phyloP scores from a whole-genome alignment of 2,888 invertebrate species.

The Aphidoletes aphidimyza region DNA sequence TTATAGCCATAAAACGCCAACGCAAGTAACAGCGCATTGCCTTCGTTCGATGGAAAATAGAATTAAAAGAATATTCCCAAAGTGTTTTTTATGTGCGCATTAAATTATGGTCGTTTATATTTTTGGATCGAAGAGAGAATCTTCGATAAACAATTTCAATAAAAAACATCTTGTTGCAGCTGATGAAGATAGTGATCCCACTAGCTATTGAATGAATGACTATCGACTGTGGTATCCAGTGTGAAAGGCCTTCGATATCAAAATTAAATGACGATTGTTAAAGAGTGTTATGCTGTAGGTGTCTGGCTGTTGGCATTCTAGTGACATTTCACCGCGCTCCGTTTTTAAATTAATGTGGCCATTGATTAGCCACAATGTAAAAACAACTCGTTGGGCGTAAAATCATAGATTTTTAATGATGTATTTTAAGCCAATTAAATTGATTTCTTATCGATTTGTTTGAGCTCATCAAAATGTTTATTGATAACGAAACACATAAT shows the following conservation, averaged over 20 bases:
- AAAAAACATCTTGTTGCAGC: no score
- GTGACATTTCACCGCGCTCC: background rate
- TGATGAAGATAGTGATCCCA: no score
- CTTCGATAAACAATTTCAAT: no score
- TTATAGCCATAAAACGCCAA: slow-evolving; percentile 25
- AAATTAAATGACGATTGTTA: background rate
- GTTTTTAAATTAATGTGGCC: background rate
- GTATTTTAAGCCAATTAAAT: slow-evolving; percentile 3
- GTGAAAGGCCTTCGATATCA: background rate
- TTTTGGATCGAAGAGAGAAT: no score
- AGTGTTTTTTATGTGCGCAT: background rate
- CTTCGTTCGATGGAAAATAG: no score
- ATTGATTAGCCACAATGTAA: background rate
- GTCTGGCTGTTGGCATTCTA: background rate
- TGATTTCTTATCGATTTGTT: background rate
- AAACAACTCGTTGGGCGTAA: background rate
- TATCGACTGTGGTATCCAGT: background rate
- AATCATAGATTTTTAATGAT: background rate
- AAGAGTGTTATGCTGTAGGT: slow-evolving; percentile 31
- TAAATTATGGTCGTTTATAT: background rate
- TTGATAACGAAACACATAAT: background rate
- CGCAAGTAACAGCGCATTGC: background rate
- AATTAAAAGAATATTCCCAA: no score
- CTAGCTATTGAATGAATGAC: background rate
- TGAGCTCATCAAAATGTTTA: background rate